phyloP scores from a whole-genome alignment of 2,113 vertebrate genomes.

The Archocentrus centrarchus region DNA sequence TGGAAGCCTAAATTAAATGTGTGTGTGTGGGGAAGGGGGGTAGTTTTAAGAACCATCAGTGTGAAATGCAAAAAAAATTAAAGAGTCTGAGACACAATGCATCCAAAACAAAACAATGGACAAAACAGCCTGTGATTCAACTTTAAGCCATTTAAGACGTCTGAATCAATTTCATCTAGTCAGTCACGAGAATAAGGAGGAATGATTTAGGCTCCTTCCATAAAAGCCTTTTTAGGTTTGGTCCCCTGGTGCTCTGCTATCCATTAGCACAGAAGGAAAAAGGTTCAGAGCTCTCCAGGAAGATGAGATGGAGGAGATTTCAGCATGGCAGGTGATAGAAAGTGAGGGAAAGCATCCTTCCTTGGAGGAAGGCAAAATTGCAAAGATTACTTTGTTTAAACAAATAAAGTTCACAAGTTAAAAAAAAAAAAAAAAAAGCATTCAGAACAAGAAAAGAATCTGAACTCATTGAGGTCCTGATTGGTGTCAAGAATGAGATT shows the following conservation, averaged over 20 bases:
- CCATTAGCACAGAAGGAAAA: conserved; percentile 52
- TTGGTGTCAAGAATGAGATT: not conserved
- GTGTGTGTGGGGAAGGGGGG: no score
- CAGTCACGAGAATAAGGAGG: not conserved
- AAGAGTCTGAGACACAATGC: no score
- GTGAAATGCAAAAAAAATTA: no score
- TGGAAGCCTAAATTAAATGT: conserved; percentile 7
- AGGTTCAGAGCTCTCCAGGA: conserved; percentile 14
- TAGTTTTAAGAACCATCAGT: no score
- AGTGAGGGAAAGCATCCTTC: not conserved
- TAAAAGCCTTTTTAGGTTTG: conserved; percentile 48
- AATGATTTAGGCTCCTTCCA: conserved; percentile 24
- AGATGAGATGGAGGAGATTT: conserved; percentile 1
- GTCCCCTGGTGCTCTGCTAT: conserved; percentile 41
- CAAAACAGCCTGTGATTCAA: no score
- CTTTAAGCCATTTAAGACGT: not conserved
- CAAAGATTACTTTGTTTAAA: not conserved
- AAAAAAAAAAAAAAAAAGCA: not conserved
- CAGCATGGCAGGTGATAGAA: conserved; percentile 26
- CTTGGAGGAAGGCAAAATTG: not conserved
- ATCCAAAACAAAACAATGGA: no score
- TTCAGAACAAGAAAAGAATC: not conserved
- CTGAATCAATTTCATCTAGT: not conserved
- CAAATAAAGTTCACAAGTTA: conserved; percentile 8
- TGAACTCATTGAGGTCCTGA: conserved; percentile 6